phyloP scores from a whole-genome alignment of 2,888 invertebrate genomes.

The Ormia ochracea region DNA sequence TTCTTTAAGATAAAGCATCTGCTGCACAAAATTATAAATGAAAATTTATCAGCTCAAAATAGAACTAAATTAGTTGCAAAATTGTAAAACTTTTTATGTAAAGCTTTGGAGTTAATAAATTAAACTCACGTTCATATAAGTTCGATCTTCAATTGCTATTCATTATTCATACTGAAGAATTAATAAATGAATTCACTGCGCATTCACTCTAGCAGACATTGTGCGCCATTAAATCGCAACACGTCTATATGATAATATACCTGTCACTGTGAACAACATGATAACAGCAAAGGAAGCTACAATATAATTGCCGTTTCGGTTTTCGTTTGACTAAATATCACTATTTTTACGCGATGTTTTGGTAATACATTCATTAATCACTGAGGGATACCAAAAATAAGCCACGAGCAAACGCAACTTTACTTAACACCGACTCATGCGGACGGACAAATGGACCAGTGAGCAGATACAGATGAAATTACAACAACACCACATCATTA shows the following conservation, averaged over 20 bases:
- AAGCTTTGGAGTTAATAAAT: constrained; percentile 12
- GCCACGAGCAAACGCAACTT: background rate
- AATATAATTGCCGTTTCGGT: constrained; percentile 52
- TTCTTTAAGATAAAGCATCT: no score
- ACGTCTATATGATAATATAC: constrained; percentile 68
- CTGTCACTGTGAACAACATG: constrained; percentile 67
- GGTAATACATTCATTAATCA: constrained; percentile 59
- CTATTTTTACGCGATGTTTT: constrained; percentile 42
- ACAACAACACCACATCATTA: constrained; percentile 46
- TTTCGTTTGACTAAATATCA: constrained; percentile 34
- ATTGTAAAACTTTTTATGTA: background rate
- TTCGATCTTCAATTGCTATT: constrained; percentile 7
- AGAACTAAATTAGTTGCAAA: no score
- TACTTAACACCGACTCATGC: constrained; percentile 9
- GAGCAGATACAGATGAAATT: constrained; percentile 4
- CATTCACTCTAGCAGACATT: constrained; percentile 39
- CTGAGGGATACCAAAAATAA: constrained; percentile 39
- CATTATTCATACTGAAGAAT: constrained; percentile 50
- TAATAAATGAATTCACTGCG: background rate
- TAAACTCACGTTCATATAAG: background rate
- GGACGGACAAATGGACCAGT: constrained; percentile 1
- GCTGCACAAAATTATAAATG: no score
- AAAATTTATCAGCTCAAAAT: no score
- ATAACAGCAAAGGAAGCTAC: constrained; percentile 57
- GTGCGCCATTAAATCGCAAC: constrained; percentile 69